Conservation (phyloP, 2,113 vertebrate genomes). For the Caranx ignobilis region DNA sequence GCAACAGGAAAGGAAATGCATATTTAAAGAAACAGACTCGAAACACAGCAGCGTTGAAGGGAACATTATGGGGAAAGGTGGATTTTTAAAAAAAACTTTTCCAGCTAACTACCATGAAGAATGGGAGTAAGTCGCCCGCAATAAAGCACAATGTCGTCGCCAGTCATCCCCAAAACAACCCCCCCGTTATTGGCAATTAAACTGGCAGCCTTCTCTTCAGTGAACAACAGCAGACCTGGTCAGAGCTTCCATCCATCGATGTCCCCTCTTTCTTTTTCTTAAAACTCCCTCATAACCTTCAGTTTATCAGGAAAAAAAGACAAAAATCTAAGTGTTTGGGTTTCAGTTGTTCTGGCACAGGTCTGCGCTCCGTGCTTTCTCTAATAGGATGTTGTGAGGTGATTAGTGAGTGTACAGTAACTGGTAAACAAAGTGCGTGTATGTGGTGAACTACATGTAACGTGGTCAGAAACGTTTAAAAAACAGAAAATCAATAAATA, state of each 20-base stretch:
- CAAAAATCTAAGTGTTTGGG: neutral
- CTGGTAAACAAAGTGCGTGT: slow-evolving; percentile 50
- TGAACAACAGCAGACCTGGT: slow-evolving; percentile 26
- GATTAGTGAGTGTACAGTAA: slow-evolving; percentile 66
- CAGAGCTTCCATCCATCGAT: neutral
- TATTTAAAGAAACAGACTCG: slow-evolving; percentile 4
- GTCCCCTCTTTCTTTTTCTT: neutral
- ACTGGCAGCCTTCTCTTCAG: slow-evolving; percentile 22
- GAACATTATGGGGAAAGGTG: neutral
- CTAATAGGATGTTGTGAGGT: slow-evolving; percentile 58
- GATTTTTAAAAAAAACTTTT: too few species aligned
- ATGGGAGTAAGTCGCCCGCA: slow-evolving; percentile 27
- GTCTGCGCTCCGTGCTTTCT: slow-evolving; percentile 42
- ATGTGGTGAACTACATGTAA: slow-evolving; percentile 52
- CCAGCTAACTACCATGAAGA: neutral
- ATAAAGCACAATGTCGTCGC: slow-evolving; percentile 68
- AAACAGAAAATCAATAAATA: slow-evolving; percentile 41
- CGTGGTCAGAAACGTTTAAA: slow-evolving; percentile 56
- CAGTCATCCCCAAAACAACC: neutral
- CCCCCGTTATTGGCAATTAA: slow-evolving; percentile 6
- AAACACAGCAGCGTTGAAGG: neutral
- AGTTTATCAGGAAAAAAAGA: neutral
- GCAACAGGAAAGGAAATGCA: slow-evolving; percentile 38
- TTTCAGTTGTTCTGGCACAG: slow-evolving; percentile 19
- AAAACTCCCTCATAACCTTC: neutral